Evolutionary conservation across 53 echinoderm and acorn worm genomes (phyloP).

Genomic region (Echinometra lucunter): DNA sequence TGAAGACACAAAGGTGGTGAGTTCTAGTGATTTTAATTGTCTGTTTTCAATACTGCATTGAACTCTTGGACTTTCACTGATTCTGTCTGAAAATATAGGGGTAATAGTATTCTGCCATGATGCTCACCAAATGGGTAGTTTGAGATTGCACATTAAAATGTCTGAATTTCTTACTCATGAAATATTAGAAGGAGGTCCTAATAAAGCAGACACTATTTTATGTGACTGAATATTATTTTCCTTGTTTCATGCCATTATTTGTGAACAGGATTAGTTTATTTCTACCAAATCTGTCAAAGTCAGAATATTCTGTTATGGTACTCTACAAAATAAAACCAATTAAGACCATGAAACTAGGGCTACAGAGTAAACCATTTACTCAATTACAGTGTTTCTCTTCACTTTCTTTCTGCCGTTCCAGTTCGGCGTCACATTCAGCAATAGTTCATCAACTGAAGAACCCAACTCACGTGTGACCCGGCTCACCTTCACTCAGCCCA

Average conservation of each 20-base stretch:
- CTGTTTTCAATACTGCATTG: background rate
- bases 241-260: too few relatives aligned
- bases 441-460: background rate
- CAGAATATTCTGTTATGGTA: background rate
- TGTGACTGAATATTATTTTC: too few relatives aligned
- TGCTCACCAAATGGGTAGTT: too few relatives aligned
- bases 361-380: background rate
- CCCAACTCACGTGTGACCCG: background rate
- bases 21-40: background rate
- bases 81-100: too few relatives aligned
- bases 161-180: too few relatives aligned
- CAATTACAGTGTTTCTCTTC: background rate
- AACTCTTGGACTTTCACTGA: background rate
- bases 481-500: conserved; percentile 20
- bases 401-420: background rate
- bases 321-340: background rate
- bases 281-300: background rate
- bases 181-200: too few relatives aligned
- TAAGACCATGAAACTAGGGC: background rate
- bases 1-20: background rate
- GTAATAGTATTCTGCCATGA: too few relatives aligned
- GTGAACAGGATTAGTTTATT: background rate
- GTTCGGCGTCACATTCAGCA: conserved; percentile 31
- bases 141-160: too few relatives aligned
- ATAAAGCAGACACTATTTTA: too few relatives aligned